phyloP scores from a whole-genome alignment of 2,888 invertebrate species.

The Nomada fabriciana region DNA sequence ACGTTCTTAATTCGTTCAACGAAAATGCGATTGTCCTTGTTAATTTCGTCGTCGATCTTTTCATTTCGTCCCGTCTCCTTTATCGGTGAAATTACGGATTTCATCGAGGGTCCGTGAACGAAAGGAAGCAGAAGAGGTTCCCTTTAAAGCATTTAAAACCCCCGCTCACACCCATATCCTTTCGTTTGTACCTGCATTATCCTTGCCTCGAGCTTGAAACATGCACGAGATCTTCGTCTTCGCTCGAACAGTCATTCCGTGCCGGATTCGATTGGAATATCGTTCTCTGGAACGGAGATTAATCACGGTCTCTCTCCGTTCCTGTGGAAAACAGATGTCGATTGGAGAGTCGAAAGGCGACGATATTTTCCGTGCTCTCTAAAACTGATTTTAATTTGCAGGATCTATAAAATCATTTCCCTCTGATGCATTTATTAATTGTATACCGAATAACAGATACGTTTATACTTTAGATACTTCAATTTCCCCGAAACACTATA shows the following conservation, averaged over 20 bases:
- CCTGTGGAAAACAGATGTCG: neutral
- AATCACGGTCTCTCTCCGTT: neutral
- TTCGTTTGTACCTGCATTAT: slow-evolving; percentile 1
- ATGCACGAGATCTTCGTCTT: slow-evolving; percentile 1
- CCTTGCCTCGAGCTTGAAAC: neutral
- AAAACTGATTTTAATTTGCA: neutral
- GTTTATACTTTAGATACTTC: no score
- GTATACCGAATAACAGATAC: no score
- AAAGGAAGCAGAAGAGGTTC: neutral
- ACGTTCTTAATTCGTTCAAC: slow-evolving; percentile 48
- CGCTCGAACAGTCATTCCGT: neutral
- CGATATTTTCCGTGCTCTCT: neutral
- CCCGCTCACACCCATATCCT: neutral
- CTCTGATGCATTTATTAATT: no score
- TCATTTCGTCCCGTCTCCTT: neutral
- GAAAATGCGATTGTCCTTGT: slow-evolving; percentile 30
- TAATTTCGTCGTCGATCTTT: slow-evolving; percentile 27
- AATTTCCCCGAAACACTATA: no score
- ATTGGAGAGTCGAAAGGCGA: neutral
- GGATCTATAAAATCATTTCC: neutral
- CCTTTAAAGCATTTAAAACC: slow-evolving; percentile 3
- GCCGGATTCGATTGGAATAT: neutral
- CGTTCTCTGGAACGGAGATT: neutral
- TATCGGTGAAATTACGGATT: slow-evolving; percentile 39
- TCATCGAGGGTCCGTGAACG: neutral